Evolutionary conservation across 1,140 invertebrate species (phyloP).

Genomic region (Calosoma granatense): DNA sequence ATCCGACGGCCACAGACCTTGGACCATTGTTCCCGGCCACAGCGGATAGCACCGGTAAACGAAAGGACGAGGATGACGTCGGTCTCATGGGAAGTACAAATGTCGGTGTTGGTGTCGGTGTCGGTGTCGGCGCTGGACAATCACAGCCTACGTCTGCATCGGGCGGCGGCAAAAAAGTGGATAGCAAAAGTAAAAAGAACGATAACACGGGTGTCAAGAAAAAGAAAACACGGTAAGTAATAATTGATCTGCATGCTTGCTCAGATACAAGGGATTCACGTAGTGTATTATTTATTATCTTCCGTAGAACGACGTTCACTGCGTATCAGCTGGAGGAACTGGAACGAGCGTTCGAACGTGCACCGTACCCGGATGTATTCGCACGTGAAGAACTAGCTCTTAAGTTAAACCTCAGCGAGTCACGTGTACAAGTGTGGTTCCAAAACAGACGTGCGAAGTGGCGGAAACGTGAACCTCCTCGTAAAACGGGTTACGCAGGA

Average conservation of each 20-base stretch:
- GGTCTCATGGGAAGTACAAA: constrained; percentile 9
- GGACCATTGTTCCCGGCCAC: constrained; percentile 21
- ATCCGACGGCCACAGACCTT: constrained; percentile 23
- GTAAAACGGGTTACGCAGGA: constrained; percentile 76
- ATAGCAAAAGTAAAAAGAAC: constrained; percentile 67
- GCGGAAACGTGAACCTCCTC: constrained; percentile 94
- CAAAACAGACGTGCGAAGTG: constrained; percentile 95
- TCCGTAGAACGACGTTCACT: constrained; percentile 86
- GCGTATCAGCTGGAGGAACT: constrained; percentile 91
- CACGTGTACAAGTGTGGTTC: constrained; percentile 88
- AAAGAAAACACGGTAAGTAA: constrained; percentile 78
- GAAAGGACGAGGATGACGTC: constrained; percentile 42
- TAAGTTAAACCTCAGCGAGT: constrained; percentile 83
- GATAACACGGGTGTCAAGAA: constrained; percentile 84
- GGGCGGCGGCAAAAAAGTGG: constrained; percentile 23
- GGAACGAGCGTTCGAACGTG: constrained; percentile 86
- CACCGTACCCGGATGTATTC: constrained; percentile 95
- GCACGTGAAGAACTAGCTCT: constrained; percentile 87
- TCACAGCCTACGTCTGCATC: constrained; percentile 20
- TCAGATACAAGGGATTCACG: no score
- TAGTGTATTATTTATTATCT: constrained; percentile 10
- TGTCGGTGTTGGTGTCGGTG: not conserved
- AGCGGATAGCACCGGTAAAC: constrained; percentile 36
- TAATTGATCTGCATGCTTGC: no score
- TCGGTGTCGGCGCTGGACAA: constrained; percentile 6